phyloP scores from a whole-genome alignment of 1,140 invertebrate genomes.

The Lithobius niger region DNA sequence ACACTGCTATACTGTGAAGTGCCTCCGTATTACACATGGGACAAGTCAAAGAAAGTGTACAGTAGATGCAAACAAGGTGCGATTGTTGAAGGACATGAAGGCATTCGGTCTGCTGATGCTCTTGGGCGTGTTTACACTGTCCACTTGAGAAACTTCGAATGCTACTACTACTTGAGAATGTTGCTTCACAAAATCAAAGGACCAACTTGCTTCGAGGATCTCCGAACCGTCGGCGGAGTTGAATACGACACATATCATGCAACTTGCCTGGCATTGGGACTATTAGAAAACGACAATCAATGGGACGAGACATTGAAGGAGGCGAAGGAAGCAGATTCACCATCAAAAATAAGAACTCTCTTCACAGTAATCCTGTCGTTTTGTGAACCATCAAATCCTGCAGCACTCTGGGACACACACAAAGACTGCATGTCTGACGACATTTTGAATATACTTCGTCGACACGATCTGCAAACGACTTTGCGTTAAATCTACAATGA shows the following conservation, averaged over 20 bases:
- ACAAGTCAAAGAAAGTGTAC: slow-evolving; percentile 20
- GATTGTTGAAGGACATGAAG: slow-evolving; percentile 20
- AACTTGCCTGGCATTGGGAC: slow-evolving; percentile 17
- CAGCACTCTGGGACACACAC: slow-evolving; percentile 26
- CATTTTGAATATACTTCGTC: slow-evolving; percentile 19
- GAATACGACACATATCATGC: slow-evolving; percentile 15
- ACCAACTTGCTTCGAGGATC: slow-evolving; percentile 18
- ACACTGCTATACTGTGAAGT: slow-evolving; percentile 30
- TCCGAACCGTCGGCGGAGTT: slow-evolving; percentile 18
- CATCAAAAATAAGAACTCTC: slow-evolving; percentile 30
- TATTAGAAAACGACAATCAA: slow-evolving; percentile 13
- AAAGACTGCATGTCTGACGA: slow-evolving; percentile 26
- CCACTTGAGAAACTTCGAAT: slow-evolving; percentile 25
- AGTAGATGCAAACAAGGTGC: slow-evolving; percentile 22
- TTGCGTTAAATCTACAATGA: slow-evolving; percentile 22
- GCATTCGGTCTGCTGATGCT: slow-evolving; percentile 16
- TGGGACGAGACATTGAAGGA: slow-evolving; percentile 30
- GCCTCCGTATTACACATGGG: slow-evolving; percentile 30
- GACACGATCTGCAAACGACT: slow-evolving; percentile 15
- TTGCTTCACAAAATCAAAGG: slow-evolving; percentile 17
- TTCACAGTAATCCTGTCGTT: slow-evolving; percentile 30
- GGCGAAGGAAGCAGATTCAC: slow-evolving; percentile 21
- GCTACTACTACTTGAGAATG: slow-evolving; percentile 19
- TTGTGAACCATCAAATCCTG: slow-evolving; percentile 23
- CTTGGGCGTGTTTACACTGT: slow-evolving; percentile 28